Conservation (phyloP, 2,797 vertebrate species). For the Oophaga sylvatica region DNA sequence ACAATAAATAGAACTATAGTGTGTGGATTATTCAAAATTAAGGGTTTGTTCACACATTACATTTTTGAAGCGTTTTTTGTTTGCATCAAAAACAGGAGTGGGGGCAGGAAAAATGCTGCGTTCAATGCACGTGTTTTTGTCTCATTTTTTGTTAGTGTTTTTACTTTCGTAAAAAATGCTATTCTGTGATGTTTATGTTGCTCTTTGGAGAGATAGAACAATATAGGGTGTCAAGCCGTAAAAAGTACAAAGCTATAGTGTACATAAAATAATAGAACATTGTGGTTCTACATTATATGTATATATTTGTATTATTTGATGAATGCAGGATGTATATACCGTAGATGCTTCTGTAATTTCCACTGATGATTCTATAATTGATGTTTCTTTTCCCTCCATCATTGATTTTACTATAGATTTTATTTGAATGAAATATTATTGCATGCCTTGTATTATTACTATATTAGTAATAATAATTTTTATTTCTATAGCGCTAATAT, state of each 20-base stretch:
- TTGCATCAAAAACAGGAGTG: too few relatives aligned
- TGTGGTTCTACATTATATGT: background rate
- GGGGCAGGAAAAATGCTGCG: too few relatives aligned
- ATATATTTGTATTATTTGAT: background rate
- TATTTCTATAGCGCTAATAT: too few relatives aligned
- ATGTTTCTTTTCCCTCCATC: background rate
- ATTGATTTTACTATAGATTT: background rate
- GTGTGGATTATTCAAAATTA: background rate
- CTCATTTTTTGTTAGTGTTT: too few relatives aligned
- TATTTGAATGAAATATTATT: background rate
- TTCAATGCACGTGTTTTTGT: too few relatives aligned
- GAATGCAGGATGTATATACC: background rate
- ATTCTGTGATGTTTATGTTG: background rate
- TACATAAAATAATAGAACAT: background rate
- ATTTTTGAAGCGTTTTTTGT: too few relatives aligned
- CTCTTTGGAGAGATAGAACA: background rate
- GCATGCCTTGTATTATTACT: background rate
- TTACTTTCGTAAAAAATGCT: too few relatives aligned
- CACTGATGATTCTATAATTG: too few relatives aligned
- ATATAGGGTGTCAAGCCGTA: background rate
- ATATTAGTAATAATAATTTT: too few relatives aligned
- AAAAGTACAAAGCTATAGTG: background rate
- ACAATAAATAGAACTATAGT: background rate
- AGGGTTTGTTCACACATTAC: too few relatives aligned
- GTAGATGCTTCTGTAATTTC: background rate